A percentile compares a stretch with the other conserved stretches of the same genome.
phyloP scores from a whole-genome alignment of 2,113 vertebrate species.

The Dolichotis patagonum region DNA sequence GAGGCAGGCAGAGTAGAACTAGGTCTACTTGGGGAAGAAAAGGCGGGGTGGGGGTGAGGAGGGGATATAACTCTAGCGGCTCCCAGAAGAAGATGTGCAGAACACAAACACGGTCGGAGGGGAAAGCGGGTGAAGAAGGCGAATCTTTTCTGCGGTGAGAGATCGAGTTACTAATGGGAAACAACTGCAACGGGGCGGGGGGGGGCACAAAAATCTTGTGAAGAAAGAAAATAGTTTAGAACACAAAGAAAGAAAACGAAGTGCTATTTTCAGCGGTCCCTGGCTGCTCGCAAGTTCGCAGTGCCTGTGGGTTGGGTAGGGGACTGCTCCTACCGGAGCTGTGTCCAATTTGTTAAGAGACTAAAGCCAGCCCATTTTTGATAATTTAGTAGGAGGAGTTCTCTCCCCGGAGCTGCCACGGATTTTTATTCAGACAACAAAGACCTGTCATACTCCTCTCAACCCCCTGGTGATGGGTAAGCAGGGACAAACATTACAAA shows the following conservation, averaged over 20 bases:
- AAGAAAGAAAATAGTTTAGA: slow-evolving; percentile 84
- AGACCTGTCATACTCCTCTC: slow-evolving; percentile 97
- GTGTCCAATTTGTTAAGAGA: slow-evolving; percentile 98
- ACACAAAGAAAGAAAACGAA: slow-evolving; percentile 87
- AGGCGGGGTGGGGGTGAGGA: not conserved
- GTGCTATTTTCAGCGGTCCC: slow-evolving; percentile 87
- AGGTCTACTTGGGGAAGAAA: slow-evolving; percentile 68
- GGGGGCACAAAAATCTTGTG: slow-evolving; percentile 64
- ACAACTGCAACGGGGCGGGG: slow-evolving; percentile 68
- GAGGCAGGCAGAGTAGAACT: slow-evolving; percentile 63
- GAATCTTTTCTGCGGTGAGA: slow-evolving; percentile 73
- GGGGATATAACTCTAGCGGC: slow-evolving; percentile 57
- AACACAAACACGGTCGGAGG: slow-evolving; percentile 79
- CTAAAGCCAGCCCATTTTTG: slow-evolving; percentile 98
- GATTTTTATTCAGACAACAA: slow-evolving; percentile 98
- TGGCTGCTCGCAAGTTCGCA: slow-evolving; percentile 91
- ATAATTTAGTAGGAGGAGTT: slow-evolving; percentile 99
- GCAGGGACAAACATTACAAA: slow-evolving; percentile 87
- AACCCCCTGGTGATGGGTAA: slow-evolving; percentile 90
- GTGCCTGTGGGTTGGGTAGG: slow-evolving; percentile 95
- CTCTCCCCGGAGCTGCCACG: slow-evolving; percentile 91
- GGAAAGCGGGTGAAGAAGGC: slow-evolving; percentile 38
- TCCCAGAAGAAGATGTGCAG: slow-evolving; percentile 83
- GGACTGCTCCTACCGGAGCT: slow-evolving; percentile 94
- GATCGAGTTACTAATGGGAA: slow-evolving; percentile 80